Evolutionary conservation across 35 echinoderm and acorn worm genomes (phyloP), one percentile per base, ranked within the genome.

Genomic region (Chiridota heheva): DNA sequence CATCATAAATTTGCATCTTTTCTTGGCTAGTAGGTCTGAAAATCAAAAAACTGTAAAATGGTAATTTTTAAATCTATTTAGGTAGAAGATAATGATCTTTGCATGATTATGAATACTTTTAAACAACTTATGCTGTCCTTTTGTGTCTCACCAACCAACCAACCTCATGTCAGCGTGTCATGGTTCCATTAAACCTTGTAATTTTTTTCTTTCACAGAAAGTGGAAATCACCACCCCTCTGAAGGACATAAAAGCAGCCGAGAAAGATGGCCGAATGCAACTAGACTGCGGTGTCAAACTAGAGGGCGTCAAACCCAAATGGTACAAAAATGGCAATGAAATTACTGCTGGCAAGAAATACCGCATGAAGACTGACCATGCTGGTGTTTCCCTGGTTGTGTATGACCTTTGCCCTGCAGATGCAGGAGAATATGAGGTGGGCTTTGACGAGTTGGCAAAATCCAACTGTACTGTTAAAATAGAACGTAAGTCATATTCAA

Each of bases 281-380:
- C 63, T 98, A 0, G 81, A 81, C 2, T 69, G 83, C 35, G 95
- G 90, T 18, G 84, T 81, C 12, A 91, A 85, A 59, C 69, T 72
- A 26, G 70, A 84, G 24, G 89, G 84, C 3, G 40, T 69, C 58
- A 82, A 86, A 22, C 89, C 88, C 31, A 82, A 83, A 32, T 98
- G 95, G 95, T 91, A 67, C 74, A 98, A 98, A 67, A 75, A 98
- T 42, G 95, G 89, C 26, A 85, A 98, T 36, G 69, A 68, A 28
- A 80, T 98, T 18, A 55, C 56, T 27, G 60, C 89, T 18, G 64
- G 89, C 56, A 88, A 91, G 61, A 98, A 98, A 56, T 92, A 87
- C 46, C 71, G 85, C 18, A 88, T 91, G 55, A 75, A 85, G 43
- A 80, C 37, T n/a, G 47, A 69, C 16, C 44, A 63, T 17, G 39